Base-by-base conservation (phyloP, 2,113 vertebrate genomes). In the Hiodon tergisus region DNA sequence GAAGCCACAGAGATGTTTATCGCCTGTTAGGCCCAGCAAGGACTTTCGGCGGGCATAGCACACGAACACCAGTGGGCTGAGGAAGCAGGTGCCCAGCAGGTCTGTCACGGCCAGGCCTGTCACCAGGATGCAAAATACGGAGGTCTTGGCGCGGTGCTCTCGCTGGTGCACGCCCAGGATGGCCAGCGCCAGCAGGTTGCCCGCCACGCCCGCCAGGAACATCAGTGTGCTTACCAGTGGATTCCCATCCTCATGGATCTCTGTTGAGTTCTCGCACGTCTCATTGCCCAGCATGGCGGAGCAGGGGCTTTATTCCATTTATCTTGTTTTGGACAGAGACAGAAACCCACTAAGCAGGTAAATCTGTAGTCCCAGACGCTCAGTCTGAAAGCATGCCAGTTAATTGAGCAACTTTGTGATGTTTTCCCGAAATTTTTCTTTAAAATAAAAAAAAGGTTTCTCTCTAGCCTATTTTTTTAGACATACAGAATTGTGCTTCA, bases 61-160 rank as follows among this genome's bases (percentile, higher is more conserved):
- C 67, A 91, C 89, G 4, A 96, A 96, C 48, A 96, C 95, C 0
- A 90, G 82, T 0, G 95, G 95, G 79, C 94, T 96, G 77, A 96
- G 89, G 81, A 93, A 83, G 67, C 94, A 94, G 2, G 95, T 96
- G 78, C 95, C 95, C 84, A 93, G 85, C 77, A 96, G 89, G 84
- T 96, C 95, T 0, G 94, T 96, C 78, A 90, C 80, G 0, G 90
- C 94, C 86, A 96, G 85, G 0, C 95, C 94, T 0, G 95, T 96
- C 78, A 95, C 95, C 81, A 96, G 87, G 81, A 96, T 90, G 4
- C 92, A 92, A 79, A 96, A 96, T 53, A 93, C 88, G 0, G 94
- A 95, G 0, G 94, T 91, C 11, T 89, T 89, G 75, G 91, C 81
- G 11, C 90, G 87, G 5, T 82, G 85, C 3, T 93, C 88, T 72